Evolutionary conservation across 2,113 vertebrate genomes (phyloP).

Genomic region (Sylvia atricapilla): DNA sequence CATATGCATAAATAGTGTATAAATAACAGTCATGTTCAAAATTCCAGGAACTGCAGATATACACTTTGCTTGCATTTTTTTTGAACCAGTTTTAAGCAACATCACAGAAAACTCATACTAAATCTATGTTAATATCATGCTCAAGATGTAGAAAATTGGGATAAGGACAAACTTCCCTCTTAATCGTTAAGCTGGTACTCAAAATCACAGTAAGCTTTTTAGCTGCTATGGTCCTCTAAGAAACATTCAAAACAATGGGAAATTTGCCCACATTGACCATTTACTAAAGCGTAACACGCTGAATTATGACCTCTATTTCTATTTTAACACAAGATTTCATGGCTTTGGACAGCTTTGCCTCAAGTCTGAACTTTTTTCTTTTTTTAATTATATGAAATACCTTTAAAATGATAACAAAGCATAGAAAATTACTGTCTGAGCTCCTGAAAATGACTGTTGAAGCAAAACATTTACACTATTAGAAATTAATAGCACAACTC

Average conservation of each 20-base stretch:
- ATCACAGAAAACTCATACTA: not conserved
- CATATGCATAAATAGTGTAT: not conserved
- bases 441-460: conserved; percentile 70
- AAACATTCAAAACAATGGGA: not conserved
- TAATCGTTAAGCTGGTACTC: not conserved
- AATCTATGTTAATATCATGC: not conserved
- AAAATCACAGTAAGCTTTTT: not conserved
- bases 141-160: not conserved
- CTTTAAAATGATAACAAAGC: conserved; percentile 47
- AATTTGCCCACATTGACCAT: not conserved
- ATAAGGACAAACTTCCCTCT: not conserved
- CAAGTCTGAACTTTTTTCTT: not conserved
- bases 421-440: conserved; percentile 50
- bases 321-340: not conserved
- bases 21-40: not conserved
- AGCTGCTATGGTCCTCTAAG: not conserved
- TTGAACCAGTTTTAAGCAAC: not conserved
- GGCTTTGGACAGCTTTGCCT: not conserved
- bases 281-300: not conserved
- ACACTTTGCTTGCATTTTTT: not conserved
- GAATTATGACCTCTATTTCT: not conserved
- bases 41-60: not conserved
- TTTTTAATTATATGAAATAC: not conserved
- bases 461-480: conserved; percentile 89
- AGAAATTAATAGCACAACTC: conserved; percentile 89